Base-by-base conservation (phyloP, 2,797 vertebrate species). In the Phrynocephalus guinanensis region DNA sequence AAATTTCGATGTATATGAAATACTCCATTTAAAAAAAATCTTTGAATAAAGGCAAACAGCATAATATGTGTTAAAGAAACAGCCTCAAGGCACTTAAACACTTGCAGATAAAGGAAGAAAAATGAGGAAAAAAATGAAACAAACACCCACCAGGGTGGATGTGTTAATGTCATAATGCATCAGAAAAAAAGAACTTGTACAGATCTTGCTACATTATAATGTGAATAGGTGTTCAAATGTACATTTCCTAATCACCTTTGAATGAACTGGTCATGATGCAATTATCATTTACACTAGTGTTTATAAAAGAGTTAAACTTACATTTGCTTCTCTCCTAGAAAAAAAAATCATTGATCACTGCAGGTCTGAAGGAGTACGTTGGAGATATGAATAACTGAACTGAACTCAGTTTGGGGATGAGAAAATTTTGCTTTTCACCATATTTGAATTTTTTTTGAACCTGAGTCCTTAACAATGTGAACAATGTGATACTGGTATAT, bases 91-190 rank as follows among this genome's bases (percentile, higher is more conserved):
- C 83, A 85, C 30, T 67, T 78, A 10, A 91, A 90, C 22, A 67
- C 1, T 90, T 93, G 4, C 8, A 93, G 82, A 90, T 90, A 79
- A 76, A 85, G 56, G 86, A 84, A 3, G 75, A 7, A 75, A 79
- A 89, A 90, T 56, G 52, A 63, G 18, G 75, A 6, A 30, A 11
- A 86, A 84, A 20, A 22, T 89, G 30, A 30, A 72, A 73, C 26
- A 50, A 0, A 1, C 78, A 1, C 1, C 10, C 24, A 86, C 0
- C 0, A 84, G 9, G 0, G 15, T 82, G 6, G 63, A 81, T 3
- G 87, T 72, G 22, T 20, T 60, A 33, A 8, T 70, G n/a, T 52
- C 52, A 6, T 28, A 16, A 60, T 91, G 16, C 78, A 79, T 28
- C 0, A 76, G n/a, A 83, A 85, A 71, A 2, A 79, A 77, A 67